Conservation (phyloP, 1,140 invertebrate genomes). For the Tetraneura akinire region DNA sequence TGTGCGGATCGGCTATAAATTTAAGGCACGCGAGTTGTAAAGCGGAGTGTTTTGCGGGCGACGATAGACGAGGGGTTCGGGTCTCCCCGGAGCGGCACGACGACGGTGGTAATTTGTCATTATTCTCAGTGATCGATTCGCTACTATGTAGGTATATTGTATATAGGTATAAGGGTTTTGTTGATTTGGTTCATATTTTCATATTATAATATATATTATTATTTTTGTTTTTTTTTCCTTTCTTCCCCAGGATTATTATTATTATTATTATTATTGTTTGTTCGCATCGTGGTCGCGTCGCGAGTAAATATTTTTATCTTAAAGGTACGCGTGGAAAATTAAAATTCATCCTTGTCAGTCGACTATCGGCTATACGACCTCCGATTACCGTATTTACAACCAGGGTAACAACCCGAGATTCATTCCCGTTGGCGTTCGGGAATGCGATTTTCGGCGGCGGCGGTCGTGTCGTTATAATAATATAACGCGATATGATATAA, state of each 20-base stretch:
- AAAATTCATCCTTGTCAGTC: neutral
- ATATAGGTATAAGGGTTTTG: neutral
- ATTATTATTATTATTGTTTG: neutral
- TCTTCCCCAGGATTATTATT: neutral
- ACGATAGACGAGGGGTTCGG: neutral
- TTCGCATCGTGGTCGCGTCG: neutral
- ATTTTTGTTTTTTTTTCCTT: neutral
- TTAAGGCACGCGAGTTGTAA: neutral
- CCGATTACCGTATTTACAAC: neutral
- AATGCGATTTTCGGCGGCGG: neutral
- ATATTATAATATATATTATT: neutral
- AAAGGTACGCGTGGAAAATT: neutral
- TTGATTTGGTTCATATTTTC: neutral
- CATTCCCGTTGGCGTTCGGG: neutral
- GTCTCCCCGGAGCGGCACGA: neutral
- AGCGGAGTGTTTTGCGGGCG: neutral
- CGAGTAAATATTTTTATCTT: neutral
- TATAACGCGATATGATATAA: too few relatives aligned
- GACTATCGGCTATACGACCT: neutral
- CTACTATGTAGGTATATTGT: too few relatives aligned
- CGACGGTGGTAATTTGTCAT: conserved; percentile 12
- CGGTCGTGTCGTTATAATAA: too few relatives aligned
- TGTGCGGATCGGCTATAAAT: neutral
- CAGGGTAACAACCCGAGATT: neutral
- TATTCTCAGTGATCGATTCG: conserved; percentile 2